These are phyloP conservation scores for Natrix natrix DNA, from an alignment of 2,797 vertebrate genomes.

Conservation along the genomic window DNA sequence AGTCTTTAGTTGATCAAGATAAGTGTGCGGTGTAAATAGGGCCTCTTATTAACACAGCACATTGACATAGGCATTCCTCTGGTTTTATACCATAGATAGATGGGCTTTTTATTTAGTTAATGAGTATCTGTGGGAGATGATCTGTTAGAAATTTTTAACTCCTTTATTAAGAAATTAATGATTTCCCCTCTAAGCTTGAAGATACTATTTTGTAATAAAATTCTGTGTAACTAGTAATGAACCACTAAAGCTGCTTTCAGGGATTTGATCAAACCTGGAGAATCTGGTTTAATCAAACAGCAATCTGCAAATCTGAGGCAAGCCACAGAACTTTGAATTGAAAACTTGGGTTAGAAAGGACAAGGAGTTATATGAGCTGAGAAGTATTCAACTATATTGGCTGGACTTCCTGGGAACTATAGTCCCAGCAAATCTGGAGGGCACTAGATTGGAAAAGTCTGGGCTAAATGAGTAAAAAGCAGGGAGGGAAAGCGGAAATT, in stretches of 20 bases:
- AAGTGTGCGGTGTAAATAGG: background rate
- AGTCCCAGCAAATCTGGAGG: background rate
- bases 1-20: background rate
- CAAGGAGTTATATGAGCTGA: background rate
- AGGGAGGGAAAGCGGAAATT: background rate
- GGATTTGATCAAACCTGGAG: background rate
- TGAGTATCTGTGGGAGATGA: background rate
- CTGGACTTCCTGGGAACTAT: background rate
- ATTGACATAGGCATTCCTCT: background rate
- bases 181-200: background rate
- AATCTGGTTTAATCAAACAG: background rate
- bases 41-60: background rate
- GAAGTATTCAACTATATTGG: background rate
- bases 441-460: background rate
- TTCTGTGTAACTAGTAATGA: background rate
- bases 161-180: background rate
- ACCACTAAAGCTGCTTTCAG: background rate
- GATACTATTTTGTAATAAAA: background rate
- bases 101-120: background rate
- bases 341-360: background rate
- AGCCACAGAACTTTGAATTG: slow-evolving; percentile 12
- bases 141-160: background rate
- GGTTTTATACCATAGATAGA: background rate
- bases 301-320: background rate
- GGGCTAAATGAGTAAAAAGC: background rate